Evolutionary conservation across 2,797 vertebrate species (phyloP).

Genomic region (Ceryle rudis): DNA sequence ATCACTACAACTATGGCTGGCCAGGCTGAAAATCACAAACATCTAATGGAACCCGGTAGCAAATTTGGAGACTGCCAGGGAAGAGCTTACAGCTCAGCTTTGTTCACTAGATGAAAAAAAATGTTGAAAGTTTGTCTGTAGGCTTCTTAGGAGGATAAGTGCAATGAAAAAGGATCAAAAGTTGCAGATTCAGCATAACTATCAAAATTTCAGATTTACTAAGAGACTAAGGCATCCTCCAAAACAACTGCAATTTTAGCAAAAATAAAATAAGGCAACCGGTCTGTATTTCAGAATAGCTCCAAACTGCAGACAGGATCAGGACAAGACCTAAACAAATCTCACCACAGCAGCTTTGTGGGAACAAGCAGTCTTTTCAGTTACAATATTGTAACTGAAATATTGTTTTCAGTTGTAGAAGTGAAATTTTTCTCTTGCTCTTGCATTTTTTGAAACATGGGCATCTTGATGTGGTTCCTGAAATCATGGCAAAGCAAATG

Average conservation of each 20-base stretch:
- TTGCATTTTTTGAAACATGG: background rate
- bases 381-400: background rate
- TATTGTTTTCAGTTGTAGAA: background rate
- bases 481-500: conserved; percentile 20
- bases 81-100: background rate
- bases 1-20: background rate
- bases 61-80: background rate
- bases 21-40: background rate
- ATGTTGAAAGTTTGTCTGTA: background rate
- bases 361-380: background rate
- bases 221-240: background rate
- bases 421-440: background rate
- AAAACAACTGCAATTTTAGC: background rate
- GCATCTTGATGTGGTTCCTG: background rate
- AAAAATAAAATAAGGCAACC: background rate
- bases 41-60: background rate
- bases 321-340: background rate
- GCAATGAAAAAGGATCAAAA: background rate
- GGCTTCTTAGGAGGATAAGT: background rate
- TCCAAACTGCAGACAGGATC: background rate
- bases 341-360: background rate
- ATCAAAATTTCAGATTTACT: background rate
- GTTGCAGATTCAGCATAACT: background rate
- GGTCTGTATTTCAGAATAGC: background rate
- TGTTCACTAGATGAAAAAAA: conserved; percentile 2